These are phyloP conservation scores for Philonicus albiceps DNA, from an alignment of 2,888 invertebrate genomes.

Conservation along the genomic window DNA sequence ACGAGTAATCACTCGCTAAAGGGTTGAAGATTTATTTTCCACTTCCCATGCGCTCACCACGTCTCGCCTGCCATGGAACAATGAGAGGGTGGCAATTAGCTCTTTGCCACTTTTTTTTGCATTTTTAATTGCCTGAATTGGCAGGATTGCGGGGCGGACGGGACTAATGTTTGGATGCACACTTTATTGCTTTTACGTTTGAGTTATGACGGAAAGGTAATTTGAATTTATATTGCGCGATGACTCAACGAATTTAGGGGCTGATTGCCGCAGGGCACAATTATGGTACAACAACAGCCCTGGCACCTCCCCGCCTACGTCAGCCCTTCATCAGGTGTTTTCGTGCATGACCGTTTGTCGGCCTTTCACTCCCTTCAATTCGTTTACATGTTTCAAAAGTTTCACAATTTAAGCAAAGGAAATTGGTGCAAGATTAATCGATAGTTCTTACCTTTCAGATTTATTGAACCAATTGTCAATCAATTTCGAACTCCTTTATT, in stretches of 20 bases:
- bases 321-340: background rate
- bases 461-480: background rate
- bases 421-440: background rate
- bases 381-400: background rate
- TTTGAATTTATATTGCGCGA: slow-evolving; percentile 16
- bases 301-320: background rate
- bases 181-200: slow-evolving; percentile 13
- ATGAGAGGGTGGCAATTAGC: slow-evolving; percentile 37
- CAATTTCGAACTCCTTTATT: background rate
- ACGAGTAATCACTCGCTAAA: background rate
- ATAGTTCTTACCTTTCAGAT: background rate
- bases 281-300: background rate
- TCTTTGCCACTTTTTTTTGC: slow-evolving; percentile 39
- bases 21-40: slow-evolving; percentile 25
- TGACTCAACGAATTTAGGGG: slow-evolving; percentile 5
- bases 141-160: background rate
- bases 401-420: background rate
- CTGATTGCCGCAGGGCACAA: background rate
- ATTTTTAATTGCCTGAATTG: slow-evolving; percentile 40
- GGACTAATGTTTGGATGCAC: slow-evolving; percentile 21
- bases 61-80: background rate
- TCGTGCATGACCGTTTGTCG: background rate
- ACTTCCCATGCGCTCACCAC: background rate
- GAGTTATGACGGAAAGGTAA: slow-evolving; percentile 16
- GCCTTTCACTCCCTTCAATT: background rate